These are phyloP conservation scores for Strongylocentrotus purpuratus DNA, from an alignment of 35 echinoderm and acorn worm genomes.

Conservation along the genomic window DNA sequence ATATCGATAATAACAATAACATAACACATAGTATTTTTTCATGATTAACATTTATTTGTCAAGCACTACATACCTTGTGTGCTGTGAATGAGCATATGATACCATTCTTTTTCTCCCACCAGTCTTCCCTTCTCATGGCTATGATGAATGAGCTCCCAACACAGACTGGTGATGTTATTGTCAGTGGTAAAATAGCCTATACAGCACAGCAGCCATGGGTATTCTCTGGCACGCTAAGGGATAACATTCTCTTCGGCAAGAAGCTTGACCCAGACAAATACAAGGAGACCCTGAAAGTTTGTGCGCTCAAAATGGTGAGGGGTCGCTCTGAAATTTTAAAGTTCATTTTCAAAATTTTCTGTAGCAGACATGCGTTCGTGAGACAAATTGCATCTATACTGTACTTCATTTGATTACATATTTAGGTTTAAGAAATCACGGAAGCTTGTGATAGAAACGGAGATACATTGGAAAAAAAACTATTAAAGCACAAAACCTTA, in stretches of 20 bases:
- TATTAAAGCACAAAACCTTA: too few relatives aligned
- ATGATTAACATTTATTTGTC: not conserved
- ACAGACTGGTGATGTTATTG: constrained; percentile 38
- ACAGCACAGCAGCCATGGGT: constrained; percentile 88
- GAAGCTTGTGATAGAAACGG: too few relatives aligned
- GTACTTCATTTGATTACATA: too few relatives aligned
- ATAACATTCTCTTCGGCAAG: constrained; percentile 84
- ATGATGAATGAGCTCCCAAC: constrained; percentile 74
- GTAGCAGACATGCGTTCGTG: too few relatives aligned
- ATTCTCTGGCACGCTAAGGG: constrained; percentile 75
- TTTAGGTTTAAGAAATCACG: too few relatives aligned
- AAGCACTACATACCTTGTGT: not conserved
- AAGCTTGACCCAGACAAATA: constrained; percentile 69
- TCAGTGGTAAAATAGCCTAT: constrained; percentile 60
- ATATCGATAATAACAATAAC: too few relatives aligned
- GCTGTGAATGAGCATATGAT: not conserved
- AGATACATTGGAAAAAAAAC: too few relatives aligned
- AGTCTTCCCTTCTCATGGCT: constrained; percentile 88
- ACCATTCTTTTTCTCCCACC: constrained; percentile 4
- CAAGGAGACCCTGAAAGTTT: constrained; percentile 59
- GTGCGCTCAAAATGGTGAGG: constrained; percentile 77
- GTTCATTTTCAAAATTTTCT: too few relatives aligned
- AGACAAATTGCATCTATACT: too few relatives aligned
- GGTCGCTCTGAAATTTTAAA: not conserved
- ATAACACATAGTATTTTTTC: not conserved